Conservation (phyloP, 2,797 vertebrate genomes). For the Cirrhinus molitorella region DNA sequence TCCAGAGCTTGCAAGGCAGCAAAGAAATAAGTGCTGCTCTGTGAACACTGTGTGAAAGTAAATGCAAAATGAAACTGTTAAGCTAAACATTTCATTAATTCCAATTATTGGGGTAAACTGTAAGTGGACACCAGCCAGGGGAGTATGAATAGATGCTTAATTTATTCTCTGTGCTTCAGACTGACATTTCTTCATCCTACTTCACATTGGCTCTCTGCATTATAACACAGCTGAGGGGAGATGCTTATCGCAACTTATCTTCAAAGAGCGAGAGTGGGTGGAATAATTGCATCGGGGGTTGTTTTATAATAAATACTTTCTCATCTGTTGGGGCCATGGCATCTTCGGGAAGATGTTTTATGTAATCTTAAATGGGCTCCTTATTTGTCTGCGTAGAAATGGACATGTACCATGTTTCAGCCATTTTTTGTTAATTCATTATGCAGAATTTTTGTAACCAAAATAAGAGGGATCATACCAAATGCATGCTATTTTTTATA, state of each 20-base stretch:
- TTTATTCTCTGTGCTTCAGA: slow-evolving; percentile 38
- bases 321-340: slow-evolving; percentile 40
- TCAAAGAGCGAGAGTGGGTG: slow-evolving; percentile 59
- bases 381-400: not conserved
- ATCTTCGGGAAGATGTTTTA: slow-evolving; percentile 43
- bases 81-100: not conserved
- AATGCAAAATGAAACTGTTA: not conserved
- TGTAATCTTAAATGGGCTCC: slow-evolving; percentile 31
- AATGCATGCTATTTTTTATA: no score
- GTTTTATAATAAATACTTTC: slow-evolving; percentile 62
- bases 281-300: slow-evolving; percentile 62
- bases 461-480: no score
- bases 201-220: slow-evolving; percentile 49
- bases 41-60: not conserved
- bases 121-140: slow-evolving; percentile 40
- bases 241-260: slow-evolving; percentile 63
- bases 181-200: slow-evolving; percentile 54
- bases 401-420: not conserved
- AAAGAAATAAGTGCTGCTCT: not conserved
- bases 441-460: no score
- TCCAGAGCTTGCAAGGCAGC: not conserved
- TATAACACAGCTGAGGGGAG: slow-evolving; percentile 54
- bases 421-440: not conserved
- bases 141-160: slow-evolving; percentile 39
- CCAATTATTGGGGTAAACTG: slow-evolving; percentile 20